Percentiles rank a stretch among this genome's conserved stretches.
Conservation (phyloP, 1,140 invertebrate species). For the Oreohelix idahoensis region DNA sequence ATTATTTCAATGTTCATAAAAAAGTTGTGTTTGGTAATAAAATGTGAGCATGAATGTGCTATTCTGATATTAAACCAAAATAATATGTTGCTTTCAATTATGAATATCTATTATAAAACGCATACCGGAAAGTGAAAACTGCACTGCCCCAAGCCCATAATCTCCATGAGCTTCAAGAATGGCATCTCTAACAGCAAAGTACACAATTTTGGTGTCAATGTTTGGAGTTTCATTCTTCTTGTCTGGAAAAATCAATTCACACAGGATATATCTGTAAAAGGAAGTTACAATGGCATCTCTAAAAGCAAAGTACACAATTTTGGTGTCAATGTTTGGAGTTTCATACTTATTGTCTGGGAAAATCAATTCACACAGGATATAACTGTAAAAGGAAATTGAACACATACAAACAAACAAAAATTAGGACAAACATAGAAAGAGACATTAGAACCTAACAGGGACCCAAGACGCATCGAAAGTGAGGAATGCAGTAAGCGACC, state of each 20-base stretch:
- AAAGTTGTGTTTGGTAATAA: too few species aligned
- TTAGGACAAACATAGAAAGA: too few species aligned
- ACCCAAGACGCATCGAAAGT: too few species aligned
- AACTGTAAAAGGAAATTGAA: slow-evolving; percentile 29
- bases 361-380: slow-evolving; percentile 28
- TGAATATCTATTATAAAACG: too few species aligned
- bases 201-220: slow-evolving; percentile 7
- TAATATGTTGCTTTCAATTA: too few species aligned
- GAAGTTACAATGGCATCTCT: neutral
- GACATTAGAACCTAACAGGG: too few species aligned
- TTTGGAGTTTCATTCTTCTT: neutral
- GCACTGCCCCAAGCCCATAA: slow-evolving; percentile 21
- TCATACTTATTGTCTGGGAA: neutral
- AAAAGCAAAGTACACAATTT: slow-evolving; percentile 12
- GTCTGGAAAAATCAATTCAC: slow-evolving; percentile 27
- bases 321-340: neutral
- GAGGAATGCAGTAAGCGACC: too few species aligned
- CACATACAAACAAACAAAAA: too few species aligned
- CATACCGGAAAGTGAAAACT: slow-evolving; percentile 25
- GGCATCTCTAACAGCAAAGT: slow-evolving; percentile 9
- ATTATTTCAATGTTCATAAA: too few species aligned
- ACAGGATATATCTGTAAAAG: slow-evolving; percentile 29
- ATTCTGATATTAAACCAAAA: too few species aligned
- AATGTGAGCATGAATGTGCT: too few species aligned
- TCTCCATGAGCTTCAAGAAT: slow-evolving; percentile 25